Evolutionary conservation across 2,797 vertebrate species (phyloP), one percentile per base, ranked within the genome.

Genomic region (Pachyuromys duprasi): DNA sequence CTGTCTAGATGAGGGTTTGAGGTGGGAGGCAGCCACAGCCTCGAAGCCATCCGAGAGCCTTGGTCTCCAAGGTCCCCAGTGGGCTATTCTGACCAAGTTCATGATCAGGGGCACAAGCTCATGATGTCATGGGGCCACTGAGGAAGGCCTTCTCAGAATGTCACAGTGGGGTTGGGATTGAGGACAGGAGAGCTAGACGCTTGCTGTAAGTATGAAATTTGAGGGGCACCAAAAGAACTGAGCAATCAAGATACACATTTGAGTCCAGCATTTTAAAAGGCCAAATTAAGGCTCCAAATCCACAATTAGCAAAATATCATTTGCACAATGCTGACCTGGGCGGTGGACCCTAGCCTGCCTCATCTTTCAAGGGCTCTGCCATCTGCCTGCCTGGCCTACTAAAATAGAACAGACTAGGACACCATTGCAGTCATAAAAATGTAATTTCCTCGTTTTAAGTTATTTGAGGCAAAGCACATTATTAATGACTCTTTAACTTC

Each of bases 261-360:
- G 82, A 94, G n/a, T 57, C 20, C 33, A 79, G 4, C 63, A 70
- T 60, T 89, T 86, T 53, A 75, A 89, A 96, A 76, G 55, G 55
- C 45, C 83, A 84, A 94, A 94, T 83, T 74, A 84, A 91, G 45
- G 11, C 36, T 63, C 24, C n/a, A 88, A 78, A 67, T 67, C 20
- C 74, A 60, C 0, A 7, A 86, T 67, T 65, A 63, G 49, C 57
- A 70, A 63, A 91, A 78, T 62, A 26, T 67, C 22, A 79, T 39
- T n/a, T 57, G 3, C 26, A 57, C 76, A 18, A 69, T 12, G 42
- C 33, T 93, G n/a, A 81, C 33, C 42, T 63, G 69, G 45, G 22
- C 28, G 42, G n/a, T 57, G 69, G 70, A 36, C 70, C 36, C 36
- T 39, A 24, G 20, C 70, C 70, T 72, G 20, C 36, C 18, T 74